Evolutionary conservation across 2,797 vertebrate genomes (phyloP), one percentile per base, ranked within the genome.

Genomic region (Lagodon rhomboides): DNA sequence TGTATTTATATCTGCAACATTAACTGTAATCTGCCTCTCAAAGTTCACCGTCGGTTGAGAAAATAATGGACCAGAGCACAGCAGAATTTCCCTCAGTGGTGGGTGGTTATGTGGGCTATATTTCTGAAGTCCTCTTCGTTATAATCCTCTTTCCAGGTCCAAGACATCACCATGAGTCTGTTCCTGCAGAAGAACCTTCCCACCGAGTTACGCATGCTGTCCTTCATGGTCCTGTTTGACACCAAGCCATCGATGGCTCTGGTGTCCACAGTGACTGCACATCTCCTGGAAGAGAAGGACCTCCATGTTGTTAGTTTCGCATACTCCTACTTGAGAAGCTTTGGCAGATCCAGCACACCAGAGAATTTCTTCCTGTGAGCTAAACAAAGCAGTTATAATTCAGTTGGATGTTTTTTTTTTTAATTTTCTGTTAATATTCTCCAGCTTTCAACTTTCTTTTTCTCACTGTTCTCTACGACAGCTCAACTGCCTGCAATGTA

Each of bases 311-410:
- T 93, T 65, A 97, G 96, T 64, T 97, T 97, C 16, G 89, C 92
- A 4, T 97, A 95, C 73, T 96, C 96, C 34, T 94, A 96, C 73
- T 77, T 98, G 75, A 92, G 83, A 77, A 89, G 93, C 72, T 47
- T 96, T 23, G 75, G 96, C 1, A 94, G 84, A 79, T 96, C 96
- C 86, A 90, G 13, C 1, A 86, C 96, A 59, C 96, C 97, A 0
- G 95, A 96, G 47, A 94, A 94, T 1, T 90, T 91, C 25, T 86
- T 91, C 66, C 80, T 97, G 97, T 98, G 89, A 96, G 97, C 88
- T n/a, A n/a, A 61, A 38, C 17, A 27, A 68, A 1, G 3, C 12
- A 17, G 3, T 41, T 62, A 13, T 27, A 30, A 27, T 7, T n/a
- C 7, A 58, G 3, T 41, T 55, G 22, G 43, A 0, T n/a, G 15